A percentile compares a stretch with the other conserved stretches of the same genome.
phyloP scores from a whole-genome alignment of 2,113 vertebrate species.

The Hassar affinis region DNA sequence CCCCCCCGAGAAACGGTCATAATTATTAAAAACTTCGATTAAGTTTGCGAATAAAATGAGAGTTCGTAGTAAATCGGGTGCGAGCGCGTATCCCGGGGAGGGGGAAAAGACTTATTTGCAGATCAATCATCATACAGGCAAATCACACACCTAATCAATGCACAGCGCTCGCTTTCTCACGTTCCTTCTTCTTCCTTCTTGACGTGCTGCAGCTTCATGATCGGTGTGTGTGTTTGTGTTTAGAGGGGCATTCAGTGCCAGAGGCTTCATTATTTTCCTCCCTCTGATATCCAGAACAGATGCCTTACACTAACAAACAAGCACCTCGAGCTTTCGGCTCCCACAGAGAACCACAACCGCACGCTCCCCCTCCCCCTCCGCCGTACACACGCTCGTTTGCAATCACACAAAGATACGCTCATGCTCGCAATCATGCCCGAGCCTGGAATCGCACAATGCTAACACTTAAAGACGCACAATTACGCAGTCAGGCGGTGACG shows the following conservation, averaged over 20 bases:
- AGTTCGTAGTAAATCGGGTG: no score
- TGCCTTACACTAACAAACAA: slow-evolving; percentile 80
- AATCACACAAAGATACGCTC: not conserved
- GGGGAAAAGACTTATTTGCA: no score
- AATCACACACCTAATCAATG: no score
- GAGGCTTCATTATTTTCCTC: slow-evolving; percentile 54
- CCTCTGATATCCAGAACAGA: slow-evolving; percentile 76
- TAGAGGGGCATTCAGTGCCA: slow-evolving; percentile 58
- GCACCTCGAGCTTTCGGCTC: slow-evolving; percentile 60
- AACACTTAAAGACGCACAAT: not conserved
- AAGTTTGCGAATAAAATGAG: no score
- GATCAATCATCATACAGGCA: no score
- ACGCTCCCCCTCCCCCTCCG: not conserved
- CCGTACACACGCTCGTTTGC: slow-evolving; percentile 29
- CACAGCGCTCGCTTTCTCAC: no score
- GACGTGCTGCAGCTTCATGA: no score
- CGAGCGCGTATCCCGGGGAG: no score
- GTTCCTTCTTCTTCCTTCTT: no score
- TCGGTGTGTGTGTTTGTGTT: no score
- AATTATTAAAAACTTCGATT: no score
- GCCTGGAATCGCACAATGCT: not conserved
- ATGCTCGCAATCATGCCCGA: not conserved
- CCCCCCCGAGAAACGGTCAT: no score
- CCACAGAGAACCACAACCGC: slow-evolving; percentile 51
- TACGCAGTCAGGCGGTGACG: not conserved